phyloP scores from a whole-genome alignment of 1,140 invertebrate genomes.

The Aporrectodea caliginosa region DNA sequence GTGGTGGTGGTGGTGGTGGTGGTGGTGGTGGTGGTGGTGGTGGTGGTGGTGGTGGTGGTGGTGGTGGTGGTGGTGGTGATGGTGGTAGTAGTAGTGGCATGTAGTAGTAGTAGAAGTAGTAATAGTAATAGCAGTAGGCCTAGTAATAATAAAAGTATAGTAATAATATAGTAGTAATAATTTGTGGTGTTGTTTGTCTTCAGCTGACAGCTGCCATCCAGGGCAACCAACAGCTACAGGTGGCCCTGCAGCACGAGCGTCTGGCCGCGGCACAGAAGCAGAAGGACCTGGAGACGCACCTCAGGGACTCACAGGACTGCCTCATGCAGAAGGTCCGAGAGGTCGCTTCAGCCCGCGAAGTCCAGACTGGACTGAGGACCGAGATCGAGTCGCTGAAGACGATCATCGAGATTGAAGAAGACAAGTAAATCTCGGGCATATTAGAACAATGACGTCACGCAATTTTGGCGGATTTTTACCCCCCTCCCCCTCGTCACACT shows the following conservation, averaged over 20 bases:
- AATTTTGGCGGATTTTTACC: no score
- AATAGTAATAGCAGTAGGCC: no score
- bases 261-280: neutral
- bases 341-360: neutral
- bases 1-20: no score
- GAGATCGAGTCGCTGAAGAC: neutral
- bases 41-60: no score
- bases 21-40: no score
- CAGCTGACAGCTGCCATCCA: neutral
- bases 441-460: no score
- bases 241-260: neutral
- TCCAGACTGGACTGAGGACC: neutral
- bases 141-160: no score
- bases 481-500: no score
- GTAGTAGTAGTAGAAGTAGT: no score
- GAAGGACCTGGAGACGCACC: neutral
- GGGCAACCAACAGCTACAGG: neutral
- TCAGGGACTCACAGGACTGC: neutral
- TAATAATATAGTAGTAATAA: no score
- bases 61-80: no score
- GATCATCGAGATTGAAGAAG: conserved; percentile 2
- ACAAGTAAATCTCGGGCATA: neutral
- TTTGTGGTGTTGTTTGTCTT: neutral
- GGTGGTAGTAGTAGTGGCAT: no score
- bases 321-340: neutral